Conservation (phyloP, 2,113 vertebrate species). For the Plecturocebus donacophilus region DNA sequence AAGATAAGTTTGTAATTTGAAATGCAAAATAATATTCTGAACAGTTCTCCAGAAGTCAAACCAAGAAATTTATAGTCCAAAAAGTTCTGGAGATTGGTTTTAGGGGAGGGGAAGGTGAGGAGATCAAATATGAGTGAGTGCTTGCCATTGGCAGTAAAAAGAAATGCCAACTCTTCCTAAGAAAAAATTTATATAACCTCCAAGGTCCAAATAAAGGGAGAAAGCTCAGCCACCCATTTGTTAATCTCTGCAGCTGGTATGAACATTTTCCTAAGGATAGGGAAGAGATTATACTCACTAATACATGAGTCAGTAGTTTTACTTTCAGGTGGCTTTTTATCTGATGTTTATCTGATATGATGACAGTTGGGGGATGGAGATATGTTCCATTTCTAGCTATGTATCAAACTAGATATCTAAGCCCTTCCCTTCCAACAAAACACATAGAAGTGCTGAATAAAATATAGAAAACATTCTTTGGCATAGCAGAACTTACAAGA, state of each 20-base stretch:
- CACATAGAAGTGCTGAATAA: background rate
- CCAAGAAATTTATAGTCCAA: background rate
- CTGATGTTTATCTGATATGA: background rate
- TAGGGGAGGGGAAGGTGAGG: background rate
- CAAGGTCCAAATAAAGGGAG: background rate
- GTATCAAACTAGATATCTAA: background rate
- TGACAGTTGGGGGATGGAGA: background rate
- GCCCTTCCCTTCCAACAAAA: background rate
- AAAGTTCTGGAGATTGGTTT: background rate
- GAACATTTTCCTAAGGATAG: background rate
- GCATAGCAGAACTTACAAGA: background rate
- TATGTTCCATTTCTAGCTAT: background rate
- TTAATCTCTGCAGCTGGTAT: background rate
- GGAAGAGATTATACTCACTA: background rate
- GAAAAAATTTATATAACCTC: background rate
- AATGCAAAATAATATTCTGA: conserved; percentile 30
- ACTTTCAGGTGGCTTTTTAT: background rate
- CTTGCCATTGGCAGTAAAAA: background rate
- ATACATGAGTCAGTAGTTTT: background rate
- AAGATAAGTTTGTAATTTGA: background rate
- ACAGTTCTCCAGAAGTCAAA: background rate
- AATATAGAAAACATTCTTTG: background rate
- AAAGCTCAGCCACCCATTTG: background rate
- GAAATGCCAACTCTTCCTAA: background rate
- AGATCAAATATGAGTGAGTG: background rate